Base-by-base conservation (phyloP, 1,140 invertebrate genomes). In the Drosophila albomicans region DNA sequence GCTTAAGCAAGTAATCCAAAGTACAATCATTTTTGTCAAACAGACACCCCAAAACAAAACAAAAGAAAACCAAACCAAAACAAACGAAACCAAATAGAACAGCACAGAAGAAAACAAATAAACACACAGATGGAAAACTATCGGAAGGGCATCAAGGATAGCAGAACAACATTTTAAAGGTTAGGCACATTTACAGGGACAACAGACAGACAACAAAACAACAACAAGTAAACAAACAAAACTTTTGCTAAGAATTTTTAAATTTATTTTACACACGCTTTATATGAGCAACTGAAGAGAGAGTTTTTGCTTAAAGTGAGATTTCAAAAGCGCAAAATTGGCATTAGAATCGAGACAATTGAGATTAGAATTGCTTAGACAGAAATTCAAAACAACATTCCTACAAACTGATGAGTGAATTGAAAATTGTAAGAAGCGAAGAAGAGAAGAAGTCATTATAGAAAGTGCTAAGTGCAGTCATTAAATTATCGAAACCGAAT, bases 11-110 rank as follows among this genome's bases (percentile, higher is more conserved):
- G 75, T 79, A 89, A 89, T 81, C 86, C 78, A 89, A 71, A 89
- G 85, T 89, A 89, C 85, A 89, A 89, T 89, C 86, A 89, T 89
- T 89, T 89, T 79, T 90, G 85, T 89, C 85, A 85, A 88, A 82
- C 79, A 80, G 85, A 89, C 82, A 89, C 80, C 35, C 59, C 66
- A n/a, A 68, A 78, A 59, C 59, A 69, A 48, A 58, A 52, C 52
- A 25, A 67, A 58, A 28, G 38, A 30, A 35, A 78, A 59, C 65
- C 78, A 75, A 68, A 45, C 20, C 59, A 48, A 62, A 15, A 25
- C 38, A 52, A 58, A 52, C 52, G 16, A 67, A 58, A 43, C 48
- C 15, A 35, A 46, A 51, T 25, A 49, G 35, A 8, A 3, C 35
- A 38, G 35, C 6, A 38, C 35, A 38, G 2, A 38, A 38, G 7